phyloP scores from a whole-genome alignment of 1,140 invertebrate species.

The Acromyrmex charruanus region DNA sequence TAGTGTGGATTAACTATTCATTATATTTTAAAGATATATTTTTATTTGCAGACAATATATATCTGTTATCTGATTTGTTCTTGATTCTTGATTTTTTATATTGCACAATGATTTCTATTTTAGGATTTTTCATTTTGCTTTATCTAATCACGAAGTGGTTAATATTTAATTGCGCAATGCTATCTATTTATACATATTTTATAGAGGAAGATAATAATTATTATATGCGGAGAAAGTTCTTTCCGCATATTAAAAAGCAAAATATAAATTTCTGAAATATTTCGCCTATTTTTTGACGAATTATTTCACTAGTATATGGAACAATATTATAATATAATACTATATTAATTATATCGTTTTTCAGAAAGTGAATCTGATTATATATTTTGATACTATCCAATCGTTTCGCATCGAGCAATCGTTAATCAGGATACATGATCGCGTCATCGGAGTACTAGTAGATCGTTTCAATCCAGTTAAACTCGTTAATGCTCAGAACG shows the following conservation, averaged over 20 bases:
- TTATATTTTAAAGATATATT: not conserved
- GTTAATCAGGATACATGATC: not conserved
- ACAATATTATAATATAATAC: not conserved
- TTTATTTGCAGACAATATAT: not conserved
- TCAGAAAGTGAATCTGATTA: constrained; percentile 4
- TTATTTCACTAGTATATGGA: not conserved
- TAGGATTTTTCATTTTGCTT: not conserved
- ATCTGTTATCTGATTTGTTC: not conserved
- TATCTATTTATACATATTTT: not conserved
- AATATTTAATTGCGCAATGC: not conserved
- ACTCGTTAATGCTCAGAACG: constrained; percentile 32
- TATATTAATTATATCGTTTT: not conserved
- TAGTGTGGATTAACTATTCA: not conserved
- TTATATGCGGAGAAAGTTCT: not conserved
- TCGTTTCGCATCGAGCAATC: not conserved
- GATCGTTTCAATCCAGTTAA: constrained; percentile 38
- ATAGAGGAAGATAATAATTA: not conserved
- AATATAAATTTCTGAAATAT: not conserved
- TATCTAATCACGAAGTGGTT: not conserved
- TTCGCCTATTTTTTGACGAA: not conserved
- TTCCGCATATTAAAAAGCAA: not conserved
- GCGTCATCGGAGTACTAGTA: not conserved
- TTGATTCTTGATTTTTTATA: not conserved
- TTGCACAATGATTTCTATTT: not conserved
- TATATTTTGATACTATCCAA: not conserved